A percentile compares a stretch with the other conserved stretches of the same genome.
These are phyloP conservation scores for Haliclona indistincta DNA, from an alignment of 37 sponge, comb jelly and placozoan species.

Conservation along the genomic window DNA sequence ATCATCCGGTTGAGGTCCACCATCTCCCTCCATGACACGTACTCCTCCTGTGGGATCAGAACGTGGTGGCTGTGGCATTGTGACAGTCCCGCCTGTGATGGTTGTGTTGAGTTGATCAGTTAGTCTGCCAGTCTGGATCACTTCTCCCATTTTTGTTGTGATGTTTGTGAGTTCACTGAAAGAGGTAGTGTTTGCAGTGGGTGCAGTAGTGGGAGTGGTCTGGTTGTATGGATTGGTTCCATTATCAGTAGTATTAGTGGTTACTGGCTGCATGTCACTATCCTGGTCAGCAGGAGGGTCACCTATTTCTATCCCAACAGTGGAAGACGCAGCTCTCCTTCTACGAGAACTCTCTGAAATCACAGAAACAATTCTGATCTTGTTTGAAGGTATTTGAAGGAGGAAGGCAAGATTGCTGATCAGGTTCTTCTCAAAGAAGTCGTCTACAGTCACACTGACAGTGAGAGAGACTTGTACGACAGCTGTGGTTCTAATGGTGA, in stretches of 20 bases:
- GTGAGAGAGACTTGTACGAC: conserved; percentile 62
- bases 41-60: conserved; percentile 61
- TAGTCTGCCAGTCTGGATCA: conserved; percentile 73
- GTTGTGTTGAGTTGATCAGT: conserved; percentile 38
- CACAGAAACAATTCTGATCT: conserved; percentile 80
- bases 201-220: background rate
- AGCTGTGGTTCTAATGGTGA: conserved; percentile 50
- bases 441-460: conserved; percentile 67
- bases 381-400: conserved; percentile 59
- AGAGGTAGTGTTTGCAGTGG: background rate
- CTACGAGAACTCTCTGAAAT: conserved; percentile 42
- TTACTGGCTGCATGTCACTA: no score
- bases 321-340: conserved; percentile 7
- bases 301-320: conserved; percentile 79
- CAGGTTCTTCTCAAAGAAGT: conserved; percentile 87
- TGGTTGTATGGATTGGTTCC: no score
- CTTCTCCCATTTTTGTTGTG: conserved; percentile 39
- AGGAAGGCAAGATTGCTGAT: conserved; percentile 80
- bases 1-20: conserved; percentile 67
- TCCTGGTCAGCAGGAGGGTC: conserved; percentile 62
- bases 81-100: conserved; percentile 33
- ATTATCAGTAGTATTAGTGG: background rate
- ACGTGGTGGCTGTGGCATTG: conserved; percentile 50
- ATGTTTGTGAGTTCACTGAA: conserved; percentile 39
- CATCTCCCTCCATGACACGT: conserved; percentile 55